Percentiles rank a stretch among this genome's conserved stretches.
Conservation (phyloP, 2,797 vertebrate genomes). For the Sphenopsis melanotis region DNA sequence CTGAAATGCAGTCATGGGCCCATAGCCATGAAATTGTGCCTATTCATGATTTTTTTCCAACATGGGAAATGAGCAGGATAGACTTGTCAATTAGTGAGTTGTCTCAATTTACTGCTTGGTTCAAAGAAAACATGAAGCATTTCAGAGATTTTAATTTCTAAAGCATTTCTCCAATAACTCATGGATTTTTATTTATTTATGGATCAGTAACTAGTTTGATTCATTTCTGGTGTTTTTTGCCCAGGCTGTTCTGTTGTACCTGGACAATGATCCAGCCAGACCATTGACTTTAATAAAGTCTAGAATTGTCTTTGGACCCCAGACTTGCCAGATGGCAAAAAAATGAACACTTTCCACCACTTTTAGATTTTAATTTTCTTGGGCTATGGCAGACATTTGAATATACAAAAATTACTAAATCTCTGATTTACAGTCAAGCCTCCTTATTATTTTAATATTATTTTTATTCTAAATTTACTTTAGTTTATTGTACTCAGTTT, state of each 20-base stretch:
- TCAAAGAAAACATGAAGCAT: constrained; percentile 27
- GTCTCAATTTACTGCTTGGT: not conserved
- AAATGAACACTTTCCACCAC: not conserved
- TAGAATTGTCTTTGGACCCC: not conserved
- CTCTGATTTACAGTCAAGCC: not conserved
- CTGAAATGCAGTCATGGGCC: not conserved
- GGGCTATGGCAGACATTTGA: not conserved
- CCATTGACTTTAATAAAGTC: constrained; percentile 1
- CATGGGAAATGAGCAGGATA: not conserved
- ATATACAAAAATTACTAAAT: not conserved
- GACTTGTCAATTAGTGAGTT: not conserved
- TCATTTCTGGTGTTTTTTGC: not conserved
- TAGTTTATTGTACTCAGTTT: not conserved
- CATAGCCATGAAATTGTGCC: not conserved
- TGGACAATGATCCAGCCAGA: constrained; percentile 17
- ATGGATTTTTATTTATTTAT: constrained; percentile 30
- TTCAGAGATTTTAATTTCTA: constrained; percentile 3
- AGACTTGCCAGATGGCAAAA: constrained; percentile 24
- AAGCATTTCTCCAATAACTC: constrained; percentile 9
- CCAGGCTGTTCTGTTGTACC: constrained; percentile 13
- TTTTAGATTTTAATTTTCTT: not conserved
- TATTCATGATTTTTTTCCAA: constrained; percentile 4
- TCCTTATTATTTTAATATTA: not conserved
- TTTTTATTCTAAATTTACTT: not conserved
- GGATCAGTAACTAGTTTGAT: not conserved